phyloP scores from a whole-genome alignment of 2,113 vertebrate genomes.

The Oncorhynchus masou region DNA sequence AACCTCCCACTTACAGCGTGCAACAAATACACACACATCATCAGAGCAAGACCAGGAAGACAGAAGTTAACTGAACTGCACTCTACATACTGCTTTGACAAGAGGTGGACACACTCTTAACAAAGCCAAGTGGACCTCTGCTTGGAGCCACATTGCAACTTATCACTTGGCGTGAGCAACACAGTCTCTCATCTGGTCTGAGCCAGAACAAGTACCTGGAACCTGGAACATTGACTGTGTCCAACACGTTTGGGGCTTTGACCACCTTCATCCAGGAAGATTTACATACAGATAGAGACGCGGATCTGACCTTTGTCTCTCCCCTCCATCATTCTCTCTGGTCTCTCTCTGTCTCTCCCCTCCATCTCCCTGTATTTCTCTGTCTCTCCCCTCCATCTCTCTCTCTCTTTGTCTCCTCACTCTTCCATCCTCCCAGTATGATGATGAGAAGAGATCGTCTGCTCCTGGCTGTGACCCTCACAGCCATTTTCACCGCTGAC shows the following conservation, averaged over 20 bases:
- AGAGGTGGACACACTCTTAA: not conserved
- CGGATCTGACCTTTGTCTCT: not conserved
- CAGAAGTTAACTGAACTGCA: not conserved
- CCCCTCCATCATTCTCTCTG: not conserved
- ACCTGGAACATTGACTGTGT: constrained; percentile 1
- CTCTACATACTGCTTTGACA: not conserved
- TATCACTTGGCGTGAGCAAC: not conserved
- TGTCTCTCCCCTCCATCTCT: constrained; percentile 3
- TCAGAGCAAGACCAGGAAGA: not conserved
- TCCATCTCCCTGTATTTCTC: not conserved
- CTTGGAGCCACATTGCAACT: not conserved
- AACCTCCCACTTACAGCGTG: not conserved
- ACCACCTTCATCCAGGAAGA: not conserved
- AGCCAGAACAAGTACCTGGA: not conserved
- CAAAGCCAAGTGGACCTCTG: not conserved
- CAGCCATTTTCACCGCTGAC: constrained; percentile 79
- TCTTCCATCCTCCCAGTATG: not conserved
- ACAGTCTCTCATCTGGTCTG: not conserved
- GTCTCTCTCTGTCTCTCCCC: not conserved
- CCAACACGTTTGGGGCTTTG: not conserved
- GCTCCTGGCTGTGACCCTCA: constrained; percentile 74
- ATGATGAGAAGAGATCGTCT: constrained; percentile 81
- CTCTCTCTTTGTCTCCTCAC: not conserved
- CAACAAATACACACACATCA: not conserved
- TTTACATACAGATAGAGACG: constrained; percentile 8